Base-by-base conservation (phyloP, 2,113 vertebrate genomes). In the Crocuta crocuta region DNA sequence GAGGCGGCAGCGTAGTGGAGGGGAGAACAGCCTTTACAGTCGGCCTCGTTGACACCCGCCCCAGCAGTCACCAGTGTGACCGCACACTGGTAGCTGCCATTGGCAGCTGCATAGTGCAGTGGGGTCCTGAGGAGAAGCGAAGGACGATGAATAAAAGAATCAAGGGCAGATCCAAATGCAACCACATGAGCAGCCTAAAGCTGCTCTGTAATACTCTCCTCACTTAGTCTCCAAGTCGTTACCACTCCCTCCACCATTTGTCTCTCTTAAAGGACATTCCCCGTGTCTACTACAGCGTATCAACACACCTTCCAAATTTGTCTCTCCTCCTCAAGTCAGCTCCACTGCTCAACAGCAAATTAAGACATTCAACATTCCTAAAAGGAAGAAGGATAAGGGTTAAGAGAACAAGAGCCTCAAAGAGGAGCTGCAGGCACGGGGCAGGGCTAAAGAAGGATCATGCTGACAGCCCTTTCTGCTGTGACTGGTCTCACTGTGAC, bases 321-420 rank as follows among this genome's bases (percentile, higher is more conserved):
- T 99, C 99, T 98, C 99, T 99, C 96, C 99, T 99, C 97, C 99
- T 99, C 97, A 99, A 97, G 95, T 99, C 99, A 95, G 99, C 99
- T 94, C 99, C 99, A 84, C 99, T 99, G 98, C 99, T 99, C 98
- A 99, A 98, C 97, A 99, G 99, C 99, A 99, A 98, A 98, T 99
- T 99, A 98, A 99, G 99, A 99, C 99, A 99, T 98, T 99, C 99
- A 91, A 99, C 98, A 58, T 99, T 99, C 98, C 99, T 99, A 95
- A 5, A 31, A 97, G 97, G 76, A 80, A 91, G 50, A 19, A 0
- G 23, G 61, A 55, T 31, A 28, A 48, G 11, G 9, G n/a, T 33
- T 61, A 76, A 88, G 70, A 74, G 50, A 89, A 39, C 15, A 12
- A 86, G 45, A n/a, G 45, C 26, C 53, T 80, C n/a, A 3, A 73